Evolutionary conservation across 2,113 vertebrate species (phyloP), one percentile per base, ranked within the genome.

Genomic region (Lates calcarifer): DNA sequence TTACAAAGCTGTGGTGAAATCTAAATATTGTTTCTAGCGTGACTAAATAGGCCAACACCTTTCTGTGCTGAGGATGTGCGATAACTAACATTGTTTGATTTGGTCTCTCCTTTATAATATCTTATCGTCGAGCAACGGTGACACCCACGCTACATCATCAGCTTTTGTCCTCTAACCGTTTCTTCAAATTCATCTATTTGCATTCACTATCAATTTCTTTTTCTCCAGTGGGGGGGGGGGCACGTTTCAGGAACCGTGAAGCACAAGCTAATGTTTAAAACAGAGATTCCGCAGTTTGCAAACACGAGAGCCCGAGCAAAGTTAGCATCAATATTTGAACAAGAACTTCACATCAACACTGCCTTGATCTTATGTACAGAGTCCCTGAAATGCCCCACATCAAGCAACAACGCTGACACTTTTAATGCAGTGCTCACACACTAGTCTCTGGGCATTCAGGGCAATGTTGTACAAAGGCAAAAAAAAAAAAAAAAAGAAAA

Each of bases 11-110:
- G 79, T 80, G 86, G 87, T 66, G 76, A 93, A 91, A 93, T 92
- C 87, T 89, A 93, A 95, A 95, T 93, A 93, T 94, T 95, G 88
- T 91, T 87, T 89, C 86, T 83, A 82, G 90, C 31, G 72, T 92
- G 91, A 92, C 90, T 90, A 89, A 92, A 89, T 78, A 90, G 90
- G 82, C 85, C 90, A 91, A 93, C 91, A 91, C 92, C 90, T 93
- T 80, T 79, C 73, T 74, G 62, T 58, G 58, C 65, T 57, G 70
- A 82, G 80, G 84, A 87, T 73, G 83, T 89, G 87, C 45, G 77
- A 88, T 82, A 82, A 75, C 74, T 84, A 68, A 77, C 62, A 57
- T 41, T 82, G 90, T 94, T 92, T 91, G 91, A 90, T 91, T 93
- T 90, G 82, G 84, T 86, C 82, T 87, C 65, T 84, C 67, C 85